Conservation (phyloP, 1,140 invertebrate genomes). For the Bilobella aurantiaca region DNA sequence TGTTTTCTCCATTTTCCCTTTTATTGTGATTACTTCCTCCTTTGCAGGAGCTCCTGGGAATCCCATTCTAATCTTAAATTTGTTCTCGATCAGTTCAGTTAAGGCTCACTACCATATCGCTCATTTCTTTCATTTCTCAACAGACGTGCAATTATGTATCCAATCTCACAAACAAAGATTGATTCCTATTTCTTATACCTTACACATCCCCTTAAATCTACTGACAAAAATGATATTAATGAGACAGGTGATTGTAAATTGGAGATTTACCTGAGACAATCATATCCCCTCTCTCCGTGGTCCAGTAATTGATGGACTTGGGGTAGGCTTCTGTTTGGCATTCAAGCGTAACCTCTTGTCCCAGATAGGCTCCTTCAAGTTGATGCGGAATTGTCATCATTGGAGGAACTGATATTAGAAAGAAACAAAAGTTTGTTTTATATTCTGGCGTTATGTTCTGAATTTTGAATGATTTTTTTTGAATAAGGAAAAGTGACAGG, state of each 20-base stretch:
- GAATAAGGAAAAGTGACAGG: neutral
- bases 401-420: slow-evolving; percentile 57
- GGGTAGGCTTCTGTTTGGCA: slow-evolving; percentile 77
- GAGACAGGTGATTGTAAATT: neutral
- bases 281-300: slow-evolving; percentile 73
- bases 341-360: slow-evolving; percentile 68
- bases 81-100: neutral
- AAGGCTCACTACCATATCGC: neutral
- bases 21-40: slow-evolving; percentile 3
- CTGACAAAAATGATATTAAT: too few species aligned
- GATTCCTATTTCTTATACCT: too few species aligned
- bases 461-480: too few species aligned
- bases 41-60: neutral
- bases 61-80: neutral
- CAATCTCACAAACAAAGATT: too few species aligned
- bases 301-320: slow-evolving; percentile 81
- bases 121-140: neutral
- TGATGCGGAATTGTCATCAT: slow-evolving; percentile 78
- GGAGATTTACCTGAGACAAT: slow-evolving; percentile 67
- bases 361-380: slow-evolving; percentile 67
- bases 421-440: neutral
- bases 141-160: too few species aligned
- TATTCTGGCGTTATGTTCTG: neutral
- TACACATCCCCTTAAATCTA: too few species aligned
- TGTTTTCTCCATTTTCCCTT: slow-evolving; percentile 16